Evolutionary conservation across 1,140 invertebrate species (phyloP), one percentile per base, ranked within the genome.

Genomic region (Adoxophyes honmai): DNA sequence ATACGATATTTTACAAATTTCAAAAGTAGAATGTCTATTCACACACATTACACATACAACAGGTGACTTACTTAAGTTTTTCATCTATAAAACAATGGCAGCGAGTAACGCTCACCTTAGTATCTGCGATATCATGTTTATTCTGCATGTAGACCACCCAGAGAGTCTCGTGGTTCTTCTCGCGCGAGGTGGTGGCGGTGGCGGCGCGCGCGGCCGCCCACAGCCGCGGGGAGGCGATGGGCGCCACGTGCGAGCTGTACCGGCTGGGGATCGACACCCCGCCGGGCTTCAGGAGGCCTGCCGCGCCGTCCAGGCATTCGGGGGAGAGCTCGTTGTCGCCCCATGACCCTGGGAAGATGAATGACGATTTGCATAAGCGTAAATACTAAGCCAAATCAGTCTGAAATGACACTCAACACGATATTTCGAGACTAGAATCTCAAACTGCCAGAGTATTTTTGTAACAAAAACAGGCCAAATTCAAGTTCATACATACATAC

Each of bases 291-390:
- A 99, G 86, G 65, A 98, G 95, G 37, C 94, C 92, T 70, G 97
- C 94, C 9, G 97, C 97, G 4, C 98, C 98, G 91, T 99, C 98
- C 9, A 99, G 91, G 90, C 98, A 99, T 88, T 99, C 99, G 0
- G 99, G 99, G 0, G 97, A 98, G 0, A 99, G 91, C 90, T 99
- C 99, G 88, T 99, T 99, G 82, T 99, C 98, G 13, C 98, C 98
- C 91, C 99, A 99, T 7, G 98, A 99, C 4, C 99, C 96, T 91
- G 35, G 28, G 44, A 5, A 1, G 18, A 38, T 11, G 4, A 16
- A 16, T 28, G 14, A 62, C n/a, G 1, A 34, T 34, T n/a, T n/a
- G n/a, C n/a, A n/a, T n/a, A n/a, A n/a, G n/a, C n/a, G n/a, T n/a
- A n/a, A n/a, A n/a, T n/a, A n/a, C n/a, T n/a, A n/a, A n/a, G n/a